Evolutionary conservation across 1,140 invertebrate species (phyloP).

Genomic region (Bombus confusus): DNA sequence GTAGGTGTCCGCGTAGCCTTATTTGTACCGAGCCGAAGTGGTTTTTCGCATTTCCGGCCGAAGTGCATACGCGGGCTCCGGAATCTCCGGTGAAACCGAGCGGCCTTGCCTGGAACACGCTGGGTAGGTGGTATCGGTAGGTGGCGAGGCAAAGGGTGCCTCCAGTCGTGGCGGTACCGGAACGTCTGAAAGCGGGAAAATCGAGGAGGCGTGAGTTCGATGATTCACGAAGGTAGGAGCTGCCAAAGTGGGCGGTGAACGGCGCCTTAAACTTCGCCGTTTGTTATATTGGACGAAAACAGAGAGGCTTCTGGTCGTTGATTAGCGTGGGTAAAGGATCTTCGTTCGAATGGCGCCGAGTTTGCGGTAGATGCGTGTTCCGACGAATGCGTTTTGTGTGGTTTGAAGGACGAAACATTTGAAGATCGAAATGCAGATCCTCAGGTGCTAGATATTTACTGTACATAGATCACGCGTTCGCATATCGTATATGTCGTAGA

Average conservation of each 20-base stretch:
- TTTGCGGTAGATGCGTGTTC: no score
- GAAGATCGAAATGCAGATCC: no score
- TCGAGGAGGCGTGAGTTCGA: slow-evolving; percentile 1
- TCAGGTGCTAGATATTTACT: no score
- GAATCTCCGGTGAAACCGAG: slow-evolving; percentile 18
- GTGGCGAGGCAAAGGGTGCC: no score
- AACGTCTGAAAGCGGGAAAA: slow-evolving; percentile 31
- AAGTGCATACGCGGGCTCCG: neutral
- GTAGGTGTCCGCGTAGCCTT: slow-evolving; percentile 61
- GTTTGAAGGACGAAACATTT: no score
- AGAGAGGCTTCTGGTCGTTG: neutral
- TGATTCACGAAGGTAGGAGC: slow-evolving; percentile 25
- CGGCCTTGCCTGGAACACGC: slow-evolving; percentile 19
- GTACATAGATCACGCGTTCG: no score
- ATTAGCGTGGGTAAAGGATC: neutral
- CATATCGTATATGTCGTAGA: no score
- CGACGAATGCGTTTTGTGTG: no score
- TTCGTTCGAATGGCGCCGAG: neutral
- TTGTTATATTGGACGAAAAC: neutral
- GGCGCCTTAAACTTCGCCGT: neutral
- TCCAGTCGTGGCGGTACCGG: neutral
- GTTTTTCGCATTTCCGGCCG: slow-evolving; percentile 62
- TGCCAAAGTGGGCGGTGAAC: neutral
- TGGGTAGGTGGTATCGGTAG: neutral
- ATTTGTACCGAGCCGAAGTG: slow-evolving; percentile 59